phyloP scores from a whole-genome alignment of 2,113 vertebrate species.

The Etia nguti region DNA sequence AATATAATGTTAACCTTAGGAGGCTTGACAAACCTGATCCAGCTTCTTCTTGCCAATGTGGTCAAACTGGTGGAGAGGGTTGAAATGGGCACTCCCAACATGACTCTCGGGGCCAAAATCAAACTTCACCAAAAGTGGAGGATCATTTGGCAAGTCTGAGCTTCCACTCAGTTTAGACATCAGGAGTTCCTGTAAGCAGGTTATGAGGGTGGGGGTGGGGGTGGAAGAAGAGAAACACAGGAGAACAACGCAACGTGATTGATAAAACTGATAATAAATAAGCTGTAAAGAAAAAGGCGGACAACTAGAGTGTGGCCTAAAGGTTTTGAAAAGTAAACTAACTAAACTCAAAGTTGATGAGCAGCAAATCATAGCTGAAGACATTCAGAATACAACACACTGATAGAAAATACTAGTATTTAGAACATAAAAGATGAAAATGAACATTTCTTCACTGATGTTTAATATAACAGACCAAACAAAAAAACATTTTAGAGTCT shows the following conservation, averaged over 20 bases:
- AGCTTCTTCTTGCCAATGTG: slow-evolving; percentile 75
- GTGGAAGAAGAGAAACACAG: background rate
- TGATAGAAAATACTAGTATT: background rate
- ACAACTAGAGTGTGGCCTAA: background rate
- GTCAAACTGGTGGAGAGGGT: slow-evolving; percentile 80
- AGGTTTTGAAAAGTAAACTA: background rate
- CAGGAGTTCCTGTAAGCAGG: slow-evolving; percentile 77
- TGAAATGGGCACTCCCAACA: slow-evolving; percentile 66
- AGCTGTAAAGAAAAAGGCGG: background rate
- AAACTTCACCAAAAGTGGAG: slow-evolving; percentile 54
- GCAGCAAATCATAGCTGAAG: background rate
- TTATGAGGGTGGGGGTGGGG: background rate
- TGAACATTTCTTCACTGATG: background rate
- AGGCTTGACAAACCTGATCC: slow-evolving; percentile 80
- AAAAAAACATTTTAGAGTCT: background rate
- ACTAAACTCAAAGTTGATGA: background rate
- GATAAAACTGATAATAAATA: background rate
- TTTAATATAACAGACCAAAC: background rate
- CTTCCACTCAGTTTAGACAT: slow-evolving; percentile 72
- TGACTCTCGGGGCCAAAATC: slow-evolving; percentile 36
- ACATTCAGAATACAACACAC: background rate
- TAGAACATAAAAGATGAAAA: background rate
- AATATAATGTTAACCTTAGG: background rate
- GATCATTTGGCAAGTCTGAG: slow-evolving; percentile 27
- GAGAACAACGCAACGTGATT: background rate